These are phyloP conservation scores for Pelodiscus sinensis DNA, from an alignment of 2,113 vertebrate species.

Conservation along the genomic window DNA sequence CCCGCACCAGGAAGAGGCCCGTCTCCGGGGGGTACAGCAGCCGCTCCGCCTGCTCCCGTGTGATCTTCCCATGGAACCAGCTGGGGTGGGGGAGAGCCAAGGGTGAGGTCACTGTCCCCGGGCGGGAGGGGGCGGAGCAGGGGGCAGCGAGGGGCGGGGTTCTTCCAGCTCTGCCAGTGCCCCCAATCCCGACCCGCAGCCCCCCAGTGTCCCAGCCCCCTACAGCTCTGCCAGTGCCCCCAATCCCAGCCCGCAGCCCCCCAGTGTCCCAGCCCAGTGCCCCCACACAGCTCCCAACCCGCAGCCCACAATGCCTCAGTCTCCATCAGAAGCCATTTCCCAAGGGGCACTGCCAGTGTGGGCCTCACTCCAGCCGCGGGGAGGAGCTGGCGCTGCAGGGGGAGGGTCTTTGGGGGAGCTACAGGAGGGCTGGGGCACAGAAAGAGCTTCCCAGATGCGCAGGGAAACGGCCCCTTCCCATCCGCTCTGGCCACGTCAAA, in stretches of 20 bases:
- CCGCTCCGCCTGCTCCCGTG: constrained; percentile 90
- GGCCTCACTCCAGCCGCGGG: neutral
- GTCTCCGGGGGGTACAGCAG: constrained; percentile 90
- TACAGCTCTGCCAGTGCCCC: no score
- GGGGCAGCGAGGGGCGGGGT: neutral
- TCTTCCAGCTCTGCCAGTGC: neutral
- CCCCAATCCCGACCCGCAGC: no score
- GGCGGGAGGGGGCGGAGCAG: neutral
- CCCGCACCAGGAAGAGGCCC: constrained; percentile 93
- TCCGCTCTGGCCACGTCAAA: neutral
- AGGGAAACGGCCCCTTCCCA: neutral
- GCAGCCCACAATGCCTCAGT: no score
- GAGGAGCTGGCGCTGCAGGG: neutral
- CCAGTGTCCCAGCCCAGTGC: no score
- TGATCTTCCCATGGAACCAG: constrained; percentile 99
- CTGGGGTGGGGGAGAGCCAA: constrained; percentile 62
- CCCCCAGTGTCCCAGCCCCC: no score
- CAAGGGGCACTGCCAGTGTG: neutral
- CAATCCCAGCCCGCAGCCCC: no score
- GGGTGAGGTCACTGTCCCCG: neutral
- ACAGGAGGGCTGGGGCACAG: neutral
- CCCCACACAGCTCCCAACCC: no score
- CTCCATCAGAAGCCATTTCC: neutral
- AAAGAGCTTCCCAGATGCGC: neutral
- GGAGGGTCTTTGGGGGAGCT: no score